These are phyloP conservation scores for Eptesicus fuscus DNA, from an alignment of 2,113 vertebrate species.

Conservation along the genomic window DNA sequence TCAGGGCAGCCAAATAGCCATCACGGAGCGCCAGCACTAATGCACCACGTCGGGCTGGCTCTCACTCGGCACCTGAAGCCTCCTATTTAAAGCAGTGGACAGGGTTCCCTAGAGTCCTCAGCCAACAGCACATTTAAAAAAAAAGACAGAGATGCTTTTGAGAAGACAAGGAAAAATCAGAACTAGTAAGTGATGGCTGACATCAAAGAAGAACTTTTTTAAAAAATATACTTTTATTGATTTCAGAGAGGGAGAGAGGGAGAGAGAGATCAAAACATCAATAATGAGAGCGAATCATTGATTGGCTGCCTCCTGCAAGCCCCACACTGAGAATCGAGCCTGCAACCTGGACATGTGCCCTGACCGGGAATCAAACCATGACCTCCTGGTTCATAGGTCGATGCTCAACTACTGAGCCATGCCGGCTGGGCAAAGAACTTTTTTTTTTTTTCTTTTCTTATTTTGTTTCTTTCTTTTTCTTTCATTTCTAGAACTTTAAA, in stretches of 20 bases:
- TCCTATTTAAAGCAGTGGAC: neutral
- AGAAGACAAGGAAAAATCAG: neutral
- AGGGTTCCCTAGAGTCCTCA: neutral
- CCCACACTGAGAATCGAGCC: no score
- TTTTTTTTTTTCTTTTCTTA: neutral
- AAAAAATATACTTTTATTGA: no score
- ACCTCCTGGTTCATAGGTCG: no score
- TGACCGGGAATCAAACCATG: no score
- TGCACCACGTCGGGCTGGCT: neutral
- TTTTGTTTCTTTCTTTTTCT: no score
- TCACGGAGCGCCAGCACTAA: rapidly evolving
- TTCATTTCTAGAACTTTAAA: no score
- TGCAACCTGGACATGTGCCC: no score
- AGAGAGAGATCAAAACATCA: no score
- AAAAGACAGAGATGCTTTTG: neutral
- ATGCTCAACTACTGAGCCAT: no score
- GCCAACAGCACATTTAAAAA: neutral
- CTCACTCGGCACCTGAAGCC: neutral
- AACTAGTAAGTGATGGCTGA: neutral
- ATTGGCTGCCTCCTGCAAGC: no score
- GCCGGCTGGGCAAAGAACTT: neutral
- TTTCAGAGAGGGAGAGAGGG: no score
- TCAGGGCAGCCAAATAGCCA: neutral
- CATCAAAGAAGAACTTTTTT: neutral
- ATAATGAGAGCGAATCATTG: no score